phyloP scores from a whole-genome alignment of 2,888 invertebrate genomes.

The Drosophila atripex region DNA sequence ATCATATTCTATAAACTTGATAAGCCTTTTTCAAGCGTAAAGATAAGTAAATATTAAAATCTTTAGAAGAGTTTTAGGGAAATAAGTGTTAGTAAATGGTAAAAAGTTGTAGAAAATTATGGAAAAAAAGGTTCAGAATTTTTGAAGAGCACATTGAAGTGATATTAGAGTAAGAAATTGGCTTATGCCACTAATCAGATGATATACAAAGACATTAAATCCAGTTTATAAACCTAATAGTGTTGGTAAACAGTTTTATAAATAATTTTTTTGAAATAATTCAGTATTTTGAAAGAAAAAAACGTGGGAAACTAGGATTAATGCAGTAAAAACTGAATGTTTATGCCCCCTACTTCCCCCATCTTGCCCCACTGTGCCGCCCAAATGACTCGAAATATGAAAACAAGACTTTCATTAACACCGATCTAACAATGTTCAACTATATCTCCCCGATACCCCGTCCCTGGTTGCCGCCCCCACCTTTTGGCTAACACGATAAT shows the following conservation, averaged over 20 bases:
- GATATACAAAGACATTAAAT: not conserved
- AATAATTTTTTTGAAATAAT: not conserved
- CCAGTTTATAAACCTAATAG: rapidly evolving
- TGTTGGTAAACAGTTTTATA: not conserved
- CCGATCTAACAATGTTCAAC: constrained; percentile 36
- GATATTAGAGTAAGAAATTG: too few relatives aligned
- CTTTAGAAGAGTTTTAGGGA: too few relatives aligned
- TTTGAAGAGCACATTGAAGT: too few relatives aligned
- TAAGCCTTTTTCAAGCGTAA: too few relatives aligned
- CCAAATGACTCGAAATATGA: constrained; percentile 25
- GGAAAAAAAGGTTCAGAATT: not conserved
- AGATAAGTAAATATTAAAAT: too few relatives aligned
- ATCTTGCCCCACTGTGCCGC: not conserved
- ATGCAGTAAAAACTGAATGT: too few relatives aligned
- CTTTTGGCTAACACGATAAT: constrained; percentile 29
- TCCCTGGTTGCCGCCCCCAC: not conserved
- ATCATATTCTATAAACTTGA: too few relatives aligned
- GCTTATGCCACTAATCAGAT: too few relatives aligned
- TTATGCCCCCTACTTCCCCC: not conserved
- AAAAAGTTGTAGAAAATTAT: not conserved
- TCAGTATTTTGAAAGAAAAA: too few relatives aligned
- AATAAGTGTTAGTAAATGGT: not conserved
- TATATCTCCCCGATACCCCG: not conserved
- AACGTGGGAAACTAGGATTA: too few relatives aligned
- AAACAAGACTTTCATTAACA: constrained; percentile 38